A percentile compares a stretch with the other conserved stretches of the same genome.
Evolutionary conservation across 2,113 vertebrate species (phyloP).

Genomic region (Sarotherodon lohbergeri): DNA sequence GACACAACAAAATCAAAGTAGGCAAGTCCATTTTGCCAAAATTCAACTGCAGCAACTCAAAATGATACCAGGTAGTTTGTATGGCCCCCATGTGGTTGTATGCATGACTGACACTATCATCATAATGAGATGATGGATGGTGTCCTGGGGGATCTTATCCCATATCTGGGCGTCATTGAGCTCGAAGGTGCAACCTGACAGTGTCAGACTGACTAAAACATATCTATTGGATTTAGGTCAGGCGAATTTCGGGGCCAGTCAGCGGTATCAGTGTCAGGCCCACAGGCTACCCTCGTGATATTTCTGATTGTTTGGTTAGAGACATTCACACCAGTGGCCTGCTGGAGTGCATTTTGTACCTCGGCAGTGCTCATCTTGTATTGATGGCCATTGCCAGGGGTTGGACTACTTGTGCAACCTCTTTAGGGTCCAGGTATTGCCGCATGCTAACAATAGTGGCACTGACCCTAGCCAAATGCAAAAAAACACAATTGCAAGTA

Average conservation of each 20-base stretch:
- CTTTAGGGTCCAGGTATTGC: neutral
- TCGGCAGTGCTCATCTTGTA: neutral
- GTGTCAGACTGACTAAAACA: neutral
- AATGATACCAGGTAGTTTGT: neutral
- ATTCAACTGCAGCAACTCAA: neutral
- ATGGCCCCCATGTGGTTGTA: neutral
- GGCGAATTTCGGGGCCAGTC: neutral
- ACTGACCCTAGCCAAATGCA: neutral
- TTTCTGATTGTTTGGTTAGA: neutral
- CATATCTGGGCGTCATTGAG: neutral
- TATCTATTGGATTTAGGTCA: neutral
- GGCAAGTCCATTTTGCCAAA: neutral
- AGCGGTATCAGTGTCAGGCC: neutral
- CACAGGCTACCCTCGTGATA: neutral
- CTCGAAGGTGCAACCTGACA: neutral
- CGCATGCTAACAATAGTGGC: neutral
- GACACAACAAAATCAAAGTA: neutral
- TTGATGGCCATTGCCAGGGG: neutral
- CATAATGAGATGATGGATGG: neutral
- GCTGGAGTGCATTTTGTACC: neutral
- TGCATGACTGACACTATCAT: neutral
- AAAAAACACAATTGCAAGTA: neutral
- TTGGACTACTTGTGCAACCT: neutral
- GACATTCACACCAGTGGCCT: neutral
- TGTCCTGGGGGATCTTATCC: neutral